Base-by-base conservation (phyloP, 2,888 invertebrate genomes). In the Volucella zonaria region DNA sequence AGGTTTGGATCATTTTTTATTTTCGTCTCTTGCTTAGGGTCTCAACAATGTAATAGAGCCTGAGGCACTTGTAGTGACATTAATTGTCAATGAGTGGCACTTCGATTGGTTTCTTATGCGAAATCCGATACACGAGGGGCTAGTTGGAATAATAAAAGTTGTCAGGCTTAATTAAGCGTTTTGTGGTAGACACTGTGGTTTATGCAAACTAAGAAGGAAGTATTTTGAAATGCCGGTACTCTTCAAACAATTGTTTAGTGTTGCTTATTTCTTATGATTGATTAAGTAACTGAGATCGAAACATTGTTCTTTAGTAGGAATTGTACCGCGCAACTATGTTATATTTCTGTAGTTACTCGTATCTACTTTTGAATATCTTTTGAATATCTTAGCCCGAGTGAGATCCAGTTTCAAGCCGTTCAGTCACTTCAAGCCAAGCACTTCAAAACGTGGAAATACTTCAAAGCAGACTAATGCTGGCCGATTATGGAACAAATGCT, bases 81-180 rank as follows among this genome's bases (percentile, higher is more conserved):
- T 75, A 83, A 75, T 79, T 83, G 82, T 66, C 79, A 79, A 64
- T 66, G 68, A 70, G 68, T 78, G 74, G 68, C 82, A 82, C 58
- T 66, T 75, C 31, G 49, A 75, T 54, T 66, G 51, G 56, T 40
- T 59, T 43, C 23, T 42, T 38, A 38, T 31, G 18, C 43, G 64
- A 74, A 68, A 74, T 74, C 67, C 23, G 78, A 82, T 58, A 56
- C 31, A 31, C 6, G 18, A 23, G 45, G 66, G 64, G 78, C 56
- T 56, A 49, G 38, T 52, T 51, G 54, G 64, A 64, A 68, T 59
- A 51, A 78, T 58, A 12, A 18, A 23, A 68, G 8, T 52, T 74
- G 78, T 58, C 74, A 68, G 70, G 45, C 11, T 58, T 67, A 73
- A 77, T 68, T 77, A 68, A 67, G 51, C 66, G 47, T 79, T 66